Percentiles rank a stretch among this genome's conserved stretches.
Conservation (phyloP, 2,113 vertebrate species). For the Siphamia tubifer region DNA sequence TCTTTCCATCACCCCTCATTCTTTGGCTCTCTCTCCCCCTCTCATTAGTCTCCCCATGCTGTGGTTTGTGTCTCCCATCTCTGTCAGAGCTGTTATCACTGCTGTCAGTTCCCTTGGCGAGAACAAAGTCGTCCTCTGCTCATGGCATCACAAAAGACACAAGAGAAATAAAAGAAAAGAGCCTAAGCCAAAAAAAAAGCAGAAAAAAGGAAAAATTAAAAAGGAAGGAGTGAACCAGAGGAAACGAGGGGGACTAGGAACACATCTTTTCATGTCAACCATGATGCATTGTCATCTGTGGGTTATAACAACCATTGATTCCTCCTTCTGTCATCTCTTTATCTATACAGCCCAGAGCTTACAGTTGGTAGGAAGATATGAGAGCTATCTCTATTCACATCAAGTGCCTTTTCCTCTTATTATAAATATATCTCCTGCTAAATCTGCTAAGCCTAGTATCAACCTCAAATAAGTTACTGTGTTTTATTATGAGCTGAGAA, state of each 20-base stretch:
- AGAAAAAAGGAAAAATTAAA: conserved; percentile 57
- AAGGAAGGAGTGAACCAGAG: conserved; percentile 52
- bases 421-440: conserved; percentile 74
- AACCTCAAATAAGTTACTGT: conserved; percentile 76
- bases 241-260: conserved; percentile 52
- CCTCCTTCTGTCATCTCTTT: conserved; percentile 63
- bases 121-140: conserved; percentile 81
- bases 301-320: conserved; percentile 69
- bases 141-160: conserved; percentile 75
- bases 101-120: conserved; percentile 77
- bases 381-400: conserved; percentile 79
- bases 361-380: conserved; percentile 66
- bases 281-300: conserved; percentile 72
- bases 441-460: conserved; percentile 75
- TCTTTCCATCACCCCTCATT: conserved; percentile 20
- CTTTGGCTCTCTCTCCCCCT: conserved; percentile 26
- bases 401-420: conserved; percentile 67
- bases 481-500: conserved; percentile 69
- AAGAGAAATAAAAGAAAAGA: conserved; percentile 73
- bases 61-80: conserved; percentile 75
- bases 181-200: conserved; percentile 48
- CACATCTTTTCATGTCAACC: conserved; percentile 68
- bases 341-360: conserved; percentile 73
- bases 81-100: conserved; percentile 81
- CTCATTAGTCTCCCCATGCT: conserved; percentile 76